Evolutionary conservation across 1,140 invertebrate genomes (phyloP).

Genomic region (Lanistes nyassanus): DNA sequence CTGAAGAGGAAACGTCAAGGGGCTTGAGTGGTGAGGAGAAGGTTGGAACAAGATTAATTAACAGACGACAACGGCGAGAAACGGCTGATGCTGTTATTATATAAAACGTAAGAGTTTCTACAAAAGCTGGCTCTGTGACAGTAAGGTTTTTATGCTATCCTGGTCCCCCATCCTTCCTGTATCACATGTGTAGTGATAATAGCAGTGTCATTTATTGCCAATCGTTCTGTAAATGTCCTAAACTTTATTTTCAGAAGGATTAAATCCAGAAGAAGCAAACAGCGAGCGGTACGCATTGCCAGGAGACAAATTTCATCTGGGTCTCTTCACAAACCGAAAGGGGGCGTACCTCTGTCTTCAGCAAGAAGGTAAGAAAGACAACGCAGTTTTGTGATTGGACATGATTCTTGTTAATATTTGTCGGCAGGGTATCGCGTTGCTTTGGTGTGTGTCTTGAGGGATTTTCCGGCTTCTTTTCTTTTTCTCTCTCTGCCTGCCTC

Average conservation of each 20-base stretch:
- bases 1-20: no score
- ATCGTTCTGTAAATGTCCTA: no score
- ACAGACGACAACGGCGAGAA: no score
- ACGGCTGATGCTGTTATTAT: no score
- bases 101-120: no score
- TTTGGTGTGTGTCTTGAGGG: not conserved
- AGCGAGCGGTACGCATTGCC: not conserved
- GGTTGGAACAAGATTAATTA: no score
- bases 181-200: no score
- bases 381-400: not conserved
- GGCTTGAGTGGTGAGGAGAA: no score
- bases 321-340: slow-evolving; percentile 1
- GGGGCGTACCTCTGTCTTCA: slow-evolving; percentile 3
- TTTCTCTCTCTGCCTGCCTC: slow-evolving; percentile 5
- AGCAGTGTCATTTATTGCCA: no score
- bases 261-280: not conserved
- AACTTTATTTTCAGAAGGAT: not conserved
- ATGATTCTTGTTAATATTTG: not conserved
- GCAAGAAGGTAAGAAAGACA: not conserved
- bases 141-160: no score
- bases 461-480: not conserved
- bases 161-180: no score
- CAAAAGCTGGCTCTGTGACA: no score
- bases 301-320: not conserved
- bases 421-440: not conserved